These are phyloP conservation scores for Barnardius zonarius DNA, from an alignment of 2,113 vertebrate species.

Conservation along the genomic window DNA sequence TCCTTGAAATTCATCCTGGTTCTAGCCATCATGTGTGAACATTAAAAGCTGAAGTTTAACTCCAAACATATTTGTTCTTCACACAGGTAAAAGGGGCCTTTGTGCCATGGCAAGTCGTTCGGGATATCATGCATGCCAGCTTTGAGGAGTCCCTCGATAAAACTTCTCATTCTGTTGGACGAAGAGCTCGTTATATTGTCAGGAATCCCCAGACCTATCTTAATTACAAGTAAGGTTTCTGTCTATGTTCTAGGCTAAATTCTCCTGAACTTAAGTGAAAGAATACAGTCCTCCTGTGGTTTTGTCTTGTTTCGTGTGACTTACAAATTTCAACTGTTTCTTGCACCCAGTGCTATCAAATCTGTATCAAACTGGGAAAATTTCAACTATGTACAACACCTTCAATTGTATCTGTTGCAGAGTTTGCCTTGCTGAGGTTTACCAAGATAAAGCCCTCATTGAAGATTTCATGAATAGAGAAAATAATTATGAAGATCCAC, in stretches of 20 bases:
- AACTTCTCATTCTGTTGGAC: conserved; percentile 88
- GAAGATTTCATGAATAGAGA: conserved; percentile 80
- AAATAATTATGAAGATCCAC: conserved; percentile 78
- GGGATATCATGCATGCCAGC: conserved; percentile 88
- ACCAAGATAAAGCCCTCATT: conserved; percentile 87
- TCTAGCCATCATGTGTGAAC: rapidly evolving
- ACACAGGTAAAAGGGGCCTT: conserved; percentile 87
- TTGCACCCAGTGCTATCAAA: neutral
- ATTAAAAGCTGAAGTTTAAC: neutral
- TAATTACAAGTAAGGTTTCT: conserved; percentile 84
- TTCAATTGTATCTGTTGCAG: conserved; percentile 65
- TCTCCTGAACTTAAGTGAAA: neutral
- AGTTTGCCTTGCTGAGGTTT: conserved; percentile 92
- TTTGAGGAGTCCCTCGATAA: conserved; percentile 91
- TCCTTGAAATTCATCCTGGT: neutral
- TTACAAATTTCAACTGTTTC: neutral
- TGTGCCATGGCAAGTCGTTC: conserved; percentile 88
- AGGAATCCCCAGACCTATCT: conserved; percentile 91
- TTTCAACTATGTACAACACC: neutral
- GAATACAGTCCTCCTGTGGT: neutral
- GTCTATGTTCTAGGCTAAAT: neutral
- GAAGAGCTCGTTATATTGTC: conserved; percentile 90
- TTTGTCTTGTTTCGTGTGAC: neutral
- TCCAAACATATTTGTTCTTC: neutral
- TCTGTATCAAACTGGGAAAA: neutral